Evolutionary conservation across 2,113 vertebrate species (phyloP).

Genomic region (Lamprotornis superbus): DNA sequence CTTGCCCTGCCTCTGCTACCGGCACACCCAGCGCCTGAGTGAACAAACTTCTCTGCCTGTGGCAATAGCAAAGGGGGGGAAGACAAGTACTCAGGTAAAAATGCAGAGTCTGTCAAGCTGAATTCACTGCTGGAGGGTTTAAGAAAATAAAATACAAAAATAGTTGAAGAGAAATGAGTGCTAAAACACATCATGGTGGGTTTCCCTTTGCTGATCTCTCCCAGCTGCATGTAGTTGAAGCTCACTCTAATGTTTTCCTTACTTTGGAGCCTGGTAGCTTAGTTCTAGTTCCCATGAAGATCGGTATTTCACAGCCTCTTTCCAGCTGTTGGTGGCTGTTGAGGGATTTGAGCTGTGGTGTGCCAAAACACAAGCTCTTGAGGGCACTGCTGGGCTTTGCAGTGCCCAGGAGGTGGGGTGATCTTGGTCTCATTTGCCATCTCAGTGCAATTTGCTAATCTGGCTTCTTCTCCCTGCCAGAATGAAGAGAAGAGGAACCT

Average conservation of each 20-base stretch:
- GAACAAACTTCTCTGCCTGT: not conserved
- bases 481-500: conserved; percentile 91
- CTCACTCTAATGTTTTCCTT: not conserved
- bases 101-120: not conserved
- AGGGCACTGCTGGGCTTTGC: not conserved
- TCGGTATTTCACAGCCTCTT: not conserved
- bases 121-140: not conserved
- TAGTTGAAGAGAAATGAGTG: not conserved
- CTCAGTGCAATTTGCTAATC: not conserved
- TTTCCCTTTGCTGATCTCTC: not conserved
- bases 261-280: not conserved
- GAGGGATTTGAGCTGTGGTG: not conserved
- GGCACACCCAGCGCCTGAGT: not conserved
- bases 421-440: not conserved
- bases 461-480: conserved; percentile 61
- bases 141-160: not conserved
- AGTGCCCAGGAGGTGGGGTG: not conserved
- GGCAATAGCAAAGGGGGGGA: not conserved
- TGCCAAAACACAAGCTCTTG: not conserved
- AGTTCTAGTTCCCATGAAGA: not conserved
- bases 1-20: not conserved
- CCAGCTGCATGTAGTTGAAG: not conserved
- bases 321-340: not conserved
- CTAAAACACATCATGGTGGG: not conserved
- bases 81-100: not conserved